Percentiles rank a stretch among this genome's conserved stretches.
Conservation (phyloP, 2,888 invertebrate species). For the Rotaria sp. region DNA sequence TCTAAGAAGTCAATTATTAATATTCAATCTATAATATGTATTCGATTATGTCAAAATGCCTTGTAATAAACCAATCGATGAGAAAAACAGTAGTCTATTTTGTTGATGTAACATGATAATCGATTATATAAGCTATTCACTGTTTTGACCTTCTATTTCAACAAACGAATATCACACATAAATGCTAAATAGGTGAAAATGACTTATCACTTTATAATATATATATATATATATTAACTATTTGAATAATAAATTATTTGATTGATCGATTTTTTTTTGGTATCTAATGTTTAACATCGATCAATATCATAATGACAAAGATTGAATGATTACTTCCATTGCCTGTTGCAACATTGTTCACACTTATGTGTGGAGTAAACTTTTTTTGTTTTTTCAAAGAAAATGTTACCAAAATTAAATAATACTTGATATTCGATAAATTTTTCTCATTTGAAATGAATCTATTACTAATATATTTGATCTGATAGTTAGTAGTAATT, state of each 20-base stretch:
- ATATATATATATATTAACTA: not conserved
- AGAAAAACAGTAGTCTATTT: no score
- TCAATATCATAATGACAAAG: not conserved
- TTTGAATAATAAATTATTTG: not conserved
- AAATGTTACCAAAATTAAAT: no score
- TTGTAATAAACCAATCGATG: no score
- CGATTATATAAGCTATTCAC: not conserved
- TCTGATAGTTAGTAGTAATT: no score
- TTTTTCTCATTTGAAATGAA: no score
- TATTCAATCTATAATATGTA: no score
- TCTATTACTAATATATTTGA: no score
- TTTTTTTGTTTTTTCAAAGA: no score
- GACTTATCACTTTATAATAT: not conserved
- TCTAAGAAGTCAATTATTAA: not conserved
- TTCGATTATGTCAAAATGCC: not conserved
- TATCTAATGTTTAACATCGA: not conserved
- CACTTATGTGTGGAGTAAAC: no score
- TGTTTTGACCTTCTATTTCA: not conserved
- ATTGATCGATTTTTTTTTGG: not conserved
- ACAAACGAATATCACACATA: not conserved
- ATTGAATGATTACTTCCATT: no score
- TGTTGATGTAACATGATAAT: not conserved
- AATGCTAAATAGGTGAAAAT: not conserved
- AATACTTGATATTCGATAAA: no score
- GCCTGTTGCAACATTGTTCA: no score